Conservation (phyloP, 2,797 vertebrate genomes). For the Bovichtus diacanthus region DNA sequence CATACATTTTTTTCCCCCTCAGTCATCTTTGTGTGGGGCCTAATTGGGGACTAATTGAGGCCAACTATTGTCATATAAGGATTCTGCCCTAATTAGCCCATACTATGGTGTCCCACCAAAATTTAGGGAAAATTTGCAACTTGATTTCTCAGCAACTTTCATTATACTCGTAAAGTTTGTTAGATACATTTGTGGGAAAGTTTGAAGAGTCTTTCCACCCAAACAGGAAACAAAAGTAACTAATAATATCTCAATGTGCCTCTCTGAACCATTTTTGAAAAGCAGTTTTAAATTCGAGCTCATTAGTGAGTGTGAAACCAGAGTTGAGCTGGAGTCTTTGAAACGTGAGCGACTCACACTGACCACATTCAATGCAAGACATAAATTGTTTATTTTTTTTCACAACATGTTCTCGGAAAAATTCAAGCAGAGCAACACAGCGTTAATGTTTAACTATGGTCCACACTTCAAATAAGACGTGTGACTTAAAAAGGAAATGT, state of each 20-base stretch:
- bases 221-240: slow-evolving; percentile 4
- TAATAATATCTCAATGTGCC: not conserved
- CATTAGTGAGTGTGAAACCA: slow-evolving; percentile 21
- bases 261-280: slow-evolving; percentile 33
- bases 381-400: slow-evolving; percentile 56
- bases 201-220: not conserved
- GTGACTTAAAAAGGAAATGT: not conserved
- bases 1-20: slow-evolving; percentile 21
- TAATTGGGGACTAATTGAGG: slow-evolving; percentile 64
- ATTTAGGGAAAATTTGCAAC: slow-evolving; percentile 3
- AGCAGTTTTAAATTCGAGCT: slow-evolving; percentile 26
- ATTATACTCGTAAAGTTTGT: not conserved
- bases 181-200: not conserved
- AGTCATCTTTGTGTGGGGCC: slow-evolving; percentile 44
- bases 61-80: slow-evolving; percentile 49
- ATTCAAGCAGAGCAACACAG: not conserved
- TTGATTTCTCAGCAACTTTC: slow-evolving; percentile 26
- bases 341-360: slow-evolving; percentile 44
- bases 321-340: slow-evolving; percentile 48
- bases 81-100: slow-evolving; percentile 48
- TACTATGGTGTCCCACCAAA: slow-evolving; percentile 20
- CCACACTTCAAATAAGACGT: not conserved
- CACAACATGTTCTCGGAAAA: not conserved
- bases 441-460: not conserved
- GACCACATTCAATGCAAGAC: slow-evolving; percentile 40